These are phyloP conservation scores for Microctonus brassicae DNA, from an alignment of 2,888 invertebrate genomes.

Conservation along the genomic window DNA sequence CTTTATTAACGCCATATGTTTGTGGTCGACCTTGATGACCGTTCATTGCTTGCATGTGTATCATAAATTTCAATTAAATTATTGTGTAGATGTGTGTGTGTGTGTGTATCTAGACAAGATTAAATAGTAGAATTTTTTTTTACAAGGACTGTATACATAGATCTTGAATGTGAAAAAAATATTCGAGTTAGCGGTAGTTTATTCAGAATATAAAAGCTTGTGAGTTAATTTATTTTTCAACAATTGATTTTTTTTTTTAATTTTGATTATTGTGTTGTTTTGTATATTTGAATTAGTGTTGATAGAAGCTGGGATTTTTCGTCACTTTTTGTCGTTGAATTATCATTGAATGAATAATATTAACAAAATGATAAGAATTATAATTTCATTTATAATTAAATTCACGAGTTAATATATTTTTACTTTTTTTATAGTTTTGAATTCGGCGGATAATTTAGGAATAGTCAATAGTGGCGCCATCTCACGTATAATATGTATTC, in stretches of 20 bases:
- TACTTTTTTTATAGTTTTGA: too few species aligned
- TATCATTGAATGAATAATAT: too few species aligned
- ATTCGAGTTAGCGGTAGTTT: conserved; percentile 21
- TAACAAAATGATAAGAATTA: too few species aligned
- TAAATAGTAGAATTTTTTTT: conserved; percentile 23
- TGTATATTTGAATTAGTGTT: too few species aligned
- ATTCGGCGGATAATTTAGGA: too few species aligned
- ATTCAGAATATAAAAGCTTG: not conserved
- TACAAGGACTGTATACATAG: conserved; percentile 7
- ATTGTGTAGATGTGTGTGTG: not conserved
- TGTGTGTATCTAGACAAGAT: conserved; percentile 43
- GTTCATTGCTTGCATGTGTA: conserved; percentile 20
- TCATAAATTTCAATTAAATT: conserved; percentile 33
- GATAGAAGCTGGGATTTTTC: too few species aligned
- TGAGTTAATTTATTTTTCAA: not conserved
- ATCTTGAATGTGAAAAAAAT: conserved; percentile 4
- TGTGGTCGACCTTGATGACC: conserved; percentile 49
- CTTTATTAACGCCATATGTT: not conserved
- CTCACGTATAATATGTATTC: conserved; percentile 39
- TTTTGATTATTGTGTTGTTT: too few species aligned
- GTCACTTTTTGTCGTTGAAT: too few species aligned
- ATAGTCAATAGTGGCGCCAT: conserved; percentile 27
- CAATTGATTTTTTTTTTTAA: not conserved
- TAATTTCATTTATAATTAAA: too few species aligned
- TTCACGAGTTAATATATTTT: too few species aligned